Evolutionary conservation across 2,113 vertebrate genomes (phyloP), one percentile per base, ranked within the genome.

Genomic region (Piprites chloris): DNA sequence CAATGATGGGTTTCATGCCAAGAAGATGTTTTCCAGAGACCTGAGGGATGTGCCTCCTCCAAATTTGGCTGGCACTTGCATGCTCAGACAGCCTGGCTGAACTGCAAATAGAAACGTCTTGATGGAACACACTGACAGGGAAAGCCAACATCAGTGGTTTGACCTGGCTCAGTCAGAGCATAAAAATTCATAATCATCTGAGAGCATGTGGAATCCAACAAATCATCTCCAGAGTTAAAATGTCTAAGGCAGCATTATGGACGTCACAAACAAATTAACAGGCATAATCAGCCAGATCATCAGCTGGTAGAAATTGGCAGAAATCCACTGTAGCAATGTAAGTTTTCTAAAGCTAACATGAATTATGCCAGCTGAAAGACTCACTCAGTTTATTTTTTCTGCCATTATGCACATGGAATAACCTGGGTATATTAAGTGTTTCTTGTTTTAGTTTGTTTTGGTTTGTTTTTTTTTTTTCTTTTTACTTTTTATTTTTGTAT

Each of bases 221-320:
- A 97, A 96, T 95, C 82, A 92, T 68, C 82, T 96, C 68, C 76
- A 90, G 83, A 92, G 88, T 56, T 87, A 87, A 94, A 95, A 93
- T 72, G 26, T 93, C 83, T 78, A 89, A 84, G 92, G 77, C 75
- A 69, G 76, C 76, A 93, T 92, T 92, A 92, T 20, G 85, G 76
- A 89, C 2, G 0, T 95, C 85, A 81, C 75, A 93, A 95, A 78
- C 87, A 95, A 92, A 96, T 93, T 94, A 94, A 93, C 83, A 92
- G 87, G 73, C 92, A 79, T 85, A 96, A 94, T 89, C 92, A 96
- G 83, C 83, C 90, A 95, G 93, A 90, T 94, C 88, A 94, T 97
- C 96, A 94, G 95, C 93, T 96, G 96, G 85, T 73, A 87, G 72
- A 94, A 82, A 9, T n/a, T 97, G 96, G 93, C 86, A 96, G 88